Base-by-base conservation (phyloP, 1,140 invertebrate species). In the Zaprionus tsacasi region DNA sequence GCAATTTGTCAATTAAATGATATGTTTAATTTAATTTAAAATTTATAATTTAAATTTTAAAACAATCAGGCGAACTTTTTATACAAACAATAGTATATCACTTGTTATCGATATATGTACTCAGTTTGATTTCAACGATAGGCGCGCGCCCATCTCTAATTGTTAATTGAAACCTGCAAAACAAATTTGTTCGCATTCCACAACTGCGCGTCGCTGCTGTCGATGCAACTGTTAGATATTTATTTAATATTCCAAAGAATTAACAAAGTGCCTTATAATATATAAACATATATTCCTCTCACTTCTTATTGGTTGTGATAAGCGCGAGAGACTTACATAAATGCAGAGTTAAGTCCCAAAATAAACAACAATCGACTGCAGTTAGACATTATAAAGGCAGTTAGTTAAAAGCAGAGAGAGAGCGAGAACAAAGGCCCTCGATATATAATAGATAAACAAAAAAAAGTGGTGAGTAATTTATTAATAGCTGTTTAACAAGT, bases 381-480 rank as follows among this genome's bases (percentile, higher is more conserved):
- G 21, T 50, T 50, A 12, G 45, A 10, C 45, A 27, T 25, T 25
- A 59, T 25, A 56, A 10, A 52, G 69, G 40, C 40, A 56, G 56
- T 33, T 61, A 56, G 56, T 33, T 61, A 57, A 30, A n/a, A 8
- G 40, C 17, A 25, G 30, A 15, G 36, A 56, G 5, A 35, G 11
- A 15, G 12, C 1, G 0, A 27, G 12, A n/a, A 7, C 45, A 3
- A 6, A 54, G 17, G 38, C 52, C 12, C 17, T n/a, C 38, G 27
- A 7, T 35, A 10, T 35, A 35, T 35, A 35, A 35, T 35, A 35
- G 33, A 35, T 35, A 35, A 35, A 7, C 33, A 21, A 11, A 8
- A 35, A 27, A 57, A 66, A 66, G 64, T 45, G 54, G 64, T 66
- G 64, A 66, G 64, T 57, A 66, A 66, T 55, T 8, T 15, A 7